A percentile compares a stretch with the other conserved stretches of the same genome.
Conservation (phyloP, 1,140 invertebrate species). For the Rhynchophorus ferrugineus region DNA sequence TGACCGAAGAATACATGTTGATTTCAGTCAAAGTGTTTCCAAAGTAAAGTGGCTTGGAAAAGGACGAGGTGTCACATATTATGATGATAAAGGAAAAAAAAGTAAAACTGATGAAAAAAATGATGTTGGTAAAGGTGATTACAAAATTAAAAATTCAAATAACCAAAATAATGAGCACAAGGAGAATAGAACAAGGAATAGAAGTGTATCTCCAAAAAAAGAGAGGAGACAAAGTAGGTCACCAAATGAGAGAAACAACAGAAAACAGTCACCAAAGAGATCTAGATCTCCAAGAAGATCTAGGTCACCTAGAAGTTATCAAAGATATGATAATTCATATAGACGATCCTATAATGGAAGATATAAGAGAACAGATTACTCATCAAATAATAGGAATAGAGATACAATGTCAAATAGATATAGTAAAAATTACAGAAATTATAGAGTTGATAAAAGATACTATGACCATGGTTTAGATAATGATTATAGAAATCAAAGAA, state of each 20-base stretch:
- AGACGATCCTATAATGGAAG: too few relatives aligned
- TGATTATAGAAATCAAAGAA: too few relatives aligned
- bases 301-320: too few relatives aligned
- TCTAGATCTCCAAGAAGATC: too few relatives aligned
- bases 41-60: slow-evolving; percentile 86
- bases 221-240: neutral
- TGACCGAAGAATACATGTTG: slow-evolving; percentile 96
- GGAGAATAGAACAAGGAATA: neutral
- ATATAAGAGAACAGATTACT: too few relatives aligned
- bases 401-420: too few relatives aligned
- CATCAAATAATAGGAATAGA: too few relatives aligned
- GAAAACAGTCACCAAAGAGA: too few relatives aligned
- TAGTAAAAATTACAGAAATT: too few relatives aligned
- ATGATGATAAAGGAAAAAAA: slow-evolving; percentile 29
- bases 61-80: slow-evolving; percentile 60
- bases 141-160: slow-evolving; percentile 14
- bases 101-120: slow-evolving; percentile 10
- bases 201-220: slow-evolving; percentile 6
- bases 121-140: slow-evolving; percentile 26
- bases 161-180: neutral
- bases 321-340: too few relatives aligned
- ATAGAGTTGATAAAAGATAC: too few relatives aligned
- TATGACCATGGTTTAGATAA: too few relatives aligned
- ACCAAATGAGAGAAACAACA: neutral
- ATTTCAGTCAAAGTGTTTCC: slow-evolving; percentile 97